Base-by-base conservation (phyloP, 2,797 vertebrate species). In the Adrianichthys oophorus region DNA sequence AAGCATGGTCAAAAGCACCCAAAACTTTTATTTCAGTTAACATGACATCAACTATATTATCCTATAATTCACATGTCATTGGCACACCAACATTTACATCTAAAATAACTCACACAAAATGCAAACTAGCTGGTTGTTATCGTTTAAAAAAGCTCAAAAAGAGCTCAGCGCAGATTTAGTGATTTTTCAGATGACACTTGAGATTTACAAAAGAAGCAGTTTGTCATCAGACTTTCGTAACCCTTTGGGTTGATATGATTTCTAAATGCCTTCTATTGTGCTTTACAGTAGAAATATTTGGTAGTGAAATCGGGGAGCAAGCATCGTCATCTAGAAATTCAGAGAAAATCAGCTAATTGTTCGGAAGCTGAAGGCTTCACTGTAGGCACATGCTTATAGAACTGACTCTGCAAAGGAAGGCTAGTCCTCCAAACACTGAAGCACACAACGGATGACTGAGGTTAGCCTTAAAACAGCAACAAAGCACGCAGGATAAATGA, bases 381-480 rank as follows among this genome's bases (percentile, higher is more conserved):
- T 60, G 41, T 54, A 85, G 79, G 80, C 82, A 84, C 81, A 37
- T 57, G 1, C 32, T 26, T 6, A 66, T 69, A 61, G 72, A 72
- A 48, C 70, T 69, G 42, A 66, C 65, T 61, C 56, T 61, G 73
- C 72, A 83, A 84, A 84, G 74, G 70, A 83, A 84, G 76, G 70
- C 82, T 72, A 87, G 80, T 82, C 77, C 76, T 88, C 80, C 79
- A 85, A 85, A 86, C 72, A 68, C 71, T 51, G 14, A 79, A 71
- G 56, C 78, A 79, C 76, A 74, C 78, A 57, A 47, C 46, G 43
- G 43, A 55, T 42, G 56, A 61, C 13, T 15, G 17, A 52, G 48
- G 43, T 69, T 63, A 62, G 60, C 56, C 21, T 52, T 43, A 26
- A 48, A 72, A 23, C 1, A 16, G 17, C 37, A 29, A 41, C 21